phyloP scores from a whole-genome alignment of 2,113 vertebrate genomes.

The Heloderma charlesbogerti region DNA sequence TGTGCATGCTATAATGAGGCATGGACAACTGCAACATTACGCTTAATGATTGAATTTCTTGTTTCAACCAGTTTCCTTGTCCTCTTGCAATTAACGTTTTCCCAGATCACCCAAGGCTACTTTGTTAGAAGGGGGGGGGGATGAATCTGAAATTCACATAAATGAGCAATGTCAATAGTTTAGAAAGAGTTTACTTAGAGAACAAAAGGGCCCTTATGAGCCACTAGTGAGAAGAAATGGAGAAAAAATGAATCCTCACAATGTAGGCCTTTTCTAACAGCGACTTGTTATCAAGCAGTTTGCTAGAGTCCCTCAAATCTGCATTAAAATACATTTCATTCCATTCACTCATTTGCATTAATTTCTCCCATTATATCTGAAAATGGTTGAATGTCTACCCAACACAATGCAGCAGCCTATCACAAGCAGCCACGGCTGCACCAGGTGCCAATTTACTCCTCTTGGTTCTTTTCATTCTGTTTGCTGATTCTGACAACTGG shows the following conservation, averaged over 20 bases:
- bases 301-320: slow-evolving; percentile 95
- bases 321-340: slow-evolving; percentile 99
- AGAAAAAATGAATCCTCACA: slow-evolving; percentile 95
- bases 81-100: slow-evolving; percentile 93
- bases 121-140: slow-evolving; percentile 51
- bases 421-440: slow-evolving; percentile 87
- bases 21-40: slow-evolving; percentile 93
- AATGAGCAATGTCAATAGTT: slow-evolving; percentile 99
- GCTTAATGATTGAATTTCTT: slow-evolving; percentile 91
- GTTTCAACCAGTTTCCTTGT: slow-evolving; percentile 83
- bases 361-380: slow-evolving; percentile 99
- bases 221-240: slow-evolving; percentile 93
- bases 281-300: slow-evolving; percentile 99
- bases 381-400: slow-evolving; percentile 96
- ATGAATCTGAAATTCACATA: slow-evolving; percentile 93
- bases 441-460: slow-evolving; percentile 97
- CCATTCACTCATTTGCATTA: slow-evolving; percentile 99
- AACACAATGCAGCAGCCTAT: slow-evolving; percentile 95
- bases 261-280: slow-evolving; percentile 96
- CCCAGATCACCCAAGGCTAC: slow-evolving; percentile 87
- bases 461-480: slow-evolving; percentile 88
- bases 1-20: slow-evolving; percentile 91
- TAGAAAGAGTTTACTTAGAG: slow-evolving; percentile 96
- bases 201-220: slow-evolving; percentile 98
- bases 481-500: slow-evolving; percentile 90